A percentile compares a stretch with the other conserved stretches of the same genome.
Conservation (phyloP, 2,113 vertebrate species). For the Cairina moschata region DNA sequence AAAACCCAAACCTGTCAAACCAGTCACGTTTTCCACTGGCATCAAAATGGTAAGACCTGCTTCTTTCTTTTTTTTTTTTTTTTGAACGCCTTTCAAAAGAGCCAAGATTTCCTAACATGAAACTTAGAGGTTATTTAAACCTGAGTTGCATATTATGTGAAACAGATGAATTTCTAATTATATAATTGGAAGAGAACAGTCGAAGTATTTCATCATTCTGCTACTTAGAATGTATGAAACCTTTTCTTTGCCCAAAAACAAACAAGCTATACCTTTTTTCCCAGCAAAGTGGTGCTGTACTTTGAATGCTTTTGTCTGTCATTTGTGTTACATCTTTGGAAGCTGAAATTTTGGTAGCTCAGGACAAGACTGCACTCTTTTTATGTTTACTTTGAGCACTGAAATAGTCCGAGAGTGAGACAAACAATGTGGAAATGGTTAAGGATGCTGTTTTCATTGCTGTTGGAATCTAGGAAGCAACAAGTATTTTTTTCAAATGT, state of each 20-base stretch:
- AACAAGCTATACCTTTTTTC: neutral
- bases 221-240: neutral
- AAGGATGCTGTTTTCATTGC: neutral
- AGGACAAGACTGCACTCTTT: neutral
- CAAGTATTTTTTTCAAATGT: neutral
- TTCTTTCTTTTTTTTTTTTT: neutral
- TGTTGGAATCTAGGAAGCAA: neutral
- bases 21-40: constrained; percentile 94
- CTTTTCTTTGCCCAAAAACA: neutral
- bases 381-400: neutral
- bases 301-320: neutral
- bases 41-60: constrained; percentile 91
- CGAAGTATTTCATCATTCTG: neutral
- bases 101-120: neutral
- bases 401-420: neutral
- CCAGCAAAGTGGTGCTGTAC: neutral
- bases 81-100: neutral
- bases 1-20: constrained; percentile 89
- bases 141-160: neutral
- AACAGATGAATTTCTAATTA: neutral
- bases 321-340: neutral
- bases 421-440: neutral
- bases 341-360: neutral
- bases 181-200: neutral
- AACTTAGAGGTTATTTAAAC: neutral